Conservation (phyloP, 2,888 invertebrate species). For the Chydorus sphaericus region DNA sequence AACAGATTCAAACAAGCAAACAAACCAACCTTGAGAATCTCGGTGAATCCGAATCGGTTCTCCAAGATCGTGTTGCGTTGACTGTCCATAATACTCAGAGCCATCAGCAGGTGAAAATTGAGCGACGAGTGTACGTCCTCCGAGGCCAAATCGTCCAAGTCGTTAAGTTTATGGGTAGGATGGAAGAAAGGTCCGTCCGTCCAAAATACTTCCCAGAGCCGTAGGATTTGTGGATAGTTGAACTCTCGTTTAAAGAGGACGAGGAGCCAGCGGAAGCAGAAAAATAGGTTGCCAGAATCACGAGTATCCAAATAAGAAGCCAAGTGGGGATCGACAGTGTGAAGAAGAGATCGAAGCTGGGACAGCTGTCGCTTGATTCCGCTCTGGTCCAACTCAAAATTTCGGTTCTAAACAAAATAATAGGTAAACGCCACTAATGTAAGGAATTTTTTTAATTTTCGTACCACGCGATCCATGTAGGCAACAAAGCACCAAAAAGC, state of each 20-base stretch:
- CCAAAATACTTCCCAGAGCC: slow-evolving; percentile 71
- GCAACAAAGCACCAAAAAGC: slow-evolving; percentile 99
- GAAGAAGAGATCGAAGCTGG: slow-evolving; percentile 65
- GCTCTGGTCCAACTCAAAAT: slow-evolving; percentile 93
- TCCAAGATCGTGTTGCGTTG: slow-evolving; percentile 78
- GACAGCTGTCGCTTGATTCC: slow-evolving; percentile 87
- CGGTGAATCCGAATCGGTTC: slow-evolving; percentile 84
- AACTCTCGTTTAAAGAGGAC: slow-evolving; percentile 94
- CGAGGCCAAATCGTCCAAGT: neutral
- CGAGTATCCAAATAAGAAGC: slow-evolving; percentile 71
- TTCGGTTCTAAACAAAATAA: slow-evolving; percentile 45
- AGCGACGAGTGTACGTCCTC: neutral
- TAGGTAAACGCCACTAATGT: neutral
- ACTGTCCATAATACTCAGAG: slow-evolving; percentile 79
- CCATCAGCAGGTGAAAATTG: slow-evolving; percentile 88
- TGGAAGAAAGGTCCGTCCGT: slow-evolving; percentile 15
- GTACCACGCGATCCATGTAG: slow-evolving; percentile 87
- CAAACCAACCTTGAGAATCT: slow-evolving; percentile 68
- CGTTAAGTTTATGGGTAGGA: too few species aligned
- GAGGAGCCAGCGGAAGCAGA: slow-evolving; percentile 95
- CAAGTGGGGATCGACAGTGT: slow-evolving; percentile 67
- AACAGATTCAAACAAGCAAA: neutral
- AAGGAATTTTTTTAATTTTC: slow-evolving; percentile 23
- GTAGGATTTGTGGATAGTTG: slow-evolving; percentile 66
- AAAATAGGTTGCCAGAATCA: slow-evolving; percentile 92